These are phyloP conservation scores for Busseola fusca DNA, from an alignment of 2,888 invertebrate genomes.

Conservation along the genomic window DNA sequence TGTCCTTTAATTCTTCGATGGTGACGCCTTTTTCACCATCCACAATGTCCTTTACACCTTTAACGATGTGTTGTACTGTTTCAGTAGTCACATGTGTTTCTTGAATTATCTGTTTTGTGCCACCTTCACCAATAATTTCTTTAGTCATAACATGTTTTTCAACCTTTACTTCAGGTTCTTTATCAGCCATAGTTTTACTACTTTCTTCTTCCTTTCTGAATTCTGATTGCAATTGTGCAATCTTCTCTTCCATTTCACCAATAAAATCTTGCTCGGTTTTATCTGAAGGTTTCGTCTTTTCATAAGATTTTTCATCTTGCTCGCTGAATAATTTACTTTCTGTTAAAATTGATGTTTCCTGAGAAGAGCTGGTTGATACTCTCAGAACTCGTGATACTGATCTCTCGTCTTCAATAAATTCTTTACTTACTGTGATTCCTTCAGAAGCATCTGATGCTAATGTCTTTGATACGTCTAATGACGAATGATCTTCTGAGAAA, in stretches of 20 bases:
- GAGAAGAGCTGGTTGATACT: conserved; percentile 80
- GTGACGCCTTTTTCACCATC: conserved; percentile 12
- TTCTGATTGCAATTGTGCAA: conserved; percentile 73
- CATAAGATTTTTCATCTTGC: conserved; percentile 78
- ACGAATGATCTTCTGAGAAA: conserved; percentile 86
- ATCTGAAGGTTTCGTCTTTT: conserved; percentile 72
- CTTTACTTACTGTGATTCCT: conserved; percentile 80
- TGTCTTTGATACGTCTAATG: conserved; percentile 85
- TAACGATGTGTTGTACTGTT: conserved; percentile 20
- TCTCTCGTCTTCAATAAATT: conserved; percentile 81
- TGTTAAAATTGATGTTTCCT: conserved; percentile 82
- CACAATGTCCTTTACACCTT: conserved; percentile 13
- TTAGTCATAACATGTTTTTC: conserved; percentile 55
- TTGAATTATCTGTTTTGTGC: conserved; percentile 59
- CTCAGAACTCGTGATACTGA: conserved; percentile 77
- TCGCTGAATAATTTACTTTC: conserved; percentile 84
- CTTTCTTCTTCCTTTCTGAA: conserved; percentile 73
- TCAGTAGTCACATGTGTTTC: conserved; percentile 46
- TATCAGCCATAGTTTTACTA: conserved; percentile 31
- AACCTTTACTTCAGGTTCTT: conserved; percentile 44
- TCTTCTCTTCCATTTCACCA: conserved; percentile 75
- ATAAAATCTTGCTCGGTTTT: conserved; percentile 74
- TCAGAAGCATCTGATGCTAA: conserved; percentile 86
- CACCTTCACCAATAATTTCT: conserved; percentile 52
- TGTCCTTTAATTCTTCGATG: conserved; percentile 19